Conservation (phyloP, 2,113 vertebrate species). For the Eurystomus gularis region DNA sequence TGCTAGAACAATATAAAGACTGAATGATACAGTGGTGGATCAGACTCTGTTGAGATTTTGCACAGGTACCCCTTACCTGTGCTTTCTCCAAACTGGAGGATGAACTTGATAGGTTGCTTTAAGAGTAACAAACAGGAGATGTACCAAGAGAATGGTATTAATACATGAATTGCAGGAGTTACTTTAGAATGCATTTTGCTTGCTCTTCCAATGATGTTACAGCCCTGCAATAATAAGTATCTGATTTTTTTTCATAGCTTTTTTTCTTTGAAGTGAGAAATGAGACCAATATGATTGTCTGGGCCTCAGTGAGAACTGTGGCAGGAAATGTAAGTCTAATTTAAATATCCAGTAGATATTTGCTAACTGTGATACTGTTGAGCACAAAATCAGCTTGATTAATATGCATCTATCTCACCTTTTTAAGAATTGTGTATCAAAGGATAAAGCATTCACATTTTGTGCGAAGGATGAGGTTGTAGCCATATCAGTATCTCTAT, state of each 20-base stretch:
- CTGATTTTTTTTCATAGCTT: not conserved
- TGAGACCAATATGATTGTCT: not conserved
- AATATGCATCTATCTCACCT: not conserved
- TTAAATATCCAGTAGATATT: not conserved
- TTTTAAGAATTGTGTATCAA: constrained; percentile 2
- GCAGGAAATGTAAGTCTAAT: not conserved
- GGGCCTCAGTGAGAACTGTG: not conserved
- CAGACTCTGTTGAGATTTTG: not conserved
- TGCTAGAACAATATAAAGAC: not conserved
- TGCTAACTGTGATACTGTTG: not conserved
- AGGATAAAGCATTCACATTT: not conserved
- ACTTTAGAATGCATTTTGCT: not conserved
- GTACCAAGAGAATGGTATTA: not conserved
- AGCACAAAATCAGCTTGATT: constrained; percentile 12
- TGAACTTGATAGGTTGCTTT: not conserved
- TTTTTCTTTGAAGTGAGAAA: not conserved
- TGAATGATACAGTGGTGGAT: not conserved
- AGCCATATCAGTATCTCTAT: not conserved
- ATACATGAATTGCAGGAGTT: not conserved
- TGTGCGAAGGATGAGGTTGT: not conserved
- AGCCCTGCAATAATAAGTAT: not conserved
- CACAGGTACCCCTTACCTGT: not conserved
- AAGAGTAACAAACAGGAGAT: not conserved
- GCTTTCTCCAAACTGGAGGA: not conserved
- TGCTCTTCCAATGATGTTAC: not conserved